Conservation (phyloP, 2,888 invertebrate genomes). For the Dione juno region DNA sequence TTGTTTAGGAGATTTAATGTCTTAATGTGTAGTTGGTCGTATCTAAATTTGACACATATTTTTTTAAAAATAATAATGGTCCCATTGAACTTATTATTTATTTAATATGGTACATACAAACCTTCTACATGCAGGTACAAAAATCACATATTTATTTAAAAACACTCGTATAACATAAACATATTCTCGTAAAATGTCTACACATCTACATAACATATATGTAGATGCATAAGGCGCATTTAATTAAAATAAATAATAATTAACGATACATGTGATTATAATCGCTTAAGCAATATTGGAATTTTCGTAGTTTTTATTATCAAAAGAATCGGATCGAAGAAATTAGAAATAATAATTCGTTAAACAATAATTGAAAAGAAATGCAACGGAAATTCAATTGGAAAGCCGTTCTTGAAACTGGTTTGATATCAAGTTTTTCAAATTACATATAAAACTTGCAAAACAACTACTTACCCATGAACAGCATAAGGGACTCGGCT, state of each 20-base stretch:
- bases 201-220: too few species aligned
- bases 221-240: neutral
- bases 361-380: neutral
- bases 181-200: neutral
- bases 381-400: neutral
- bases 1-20: too few species aligned
- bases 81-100: neutral
- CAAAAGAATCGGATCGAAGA: neutral
- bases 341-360: neutral
- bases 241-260: neutral
- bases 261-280: neutral
- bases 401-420: conserved; percentile 5
- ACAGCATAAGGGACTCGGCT: neutral
- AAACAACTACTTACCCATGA: neutral
- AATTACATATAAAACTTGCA: neutral
- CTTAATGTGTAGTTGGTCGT: neutral
- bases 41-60: neutral
- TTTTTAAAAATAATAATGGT: neutral
- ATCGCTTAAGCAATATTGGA: too few species aligned
- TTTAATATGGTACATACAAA: neutral
- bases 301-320: neutral
- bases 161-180: too few species aligned
- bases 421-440: conserved; percentile 11
- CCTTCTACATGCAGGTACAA: neutral
- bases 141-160: too few species aligned